Base-by-base conservation (phyloP, 92 coral and sea anemone genomes). In the Parazoanthus darwini region DNA sequence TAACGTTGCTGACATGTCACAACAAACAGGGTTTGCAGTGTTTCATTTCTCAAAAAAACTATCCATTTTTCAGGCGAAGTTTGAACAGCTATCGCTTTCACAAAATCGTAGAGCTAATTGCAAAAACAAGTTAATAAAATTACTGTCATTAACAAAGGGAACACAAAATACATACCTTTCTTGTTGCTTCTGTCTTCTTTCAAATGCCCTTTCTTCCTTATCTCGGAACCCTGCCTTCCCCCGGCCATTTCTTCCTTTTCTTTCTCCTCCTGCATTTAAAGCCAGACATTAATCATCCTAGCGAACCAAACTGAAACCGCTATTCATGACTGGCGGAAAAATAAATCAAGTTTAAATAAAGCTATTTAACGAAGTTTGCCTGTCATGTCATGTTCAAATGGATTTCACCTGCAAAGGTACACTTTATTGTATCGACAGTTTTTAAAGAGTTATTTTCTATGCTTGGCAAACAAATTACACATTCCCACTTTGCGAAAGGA, bases 161-260 rank as follows among this genome's bases (percentile, higher is more conserved):
- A 8, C 14, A 16, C 38, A 18, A 33, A 37, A 36, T 26, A 48
- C 88, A 37, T 36, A 88, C 98, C 92, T 91, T 94, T 97, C 88
- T 89, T 95, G n/a, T 73, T 70, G 66, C 88, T 87, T 90, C 93
- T 95, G 81, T 97, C 99, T 78, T 95, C 99, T 90, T 91, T 94
- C 18, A 92, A 5, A 26, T 82, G 81, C 15, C 88, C 91, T 84
- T 92, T 97, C 83, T 93, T 97, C 79, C 93, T 86, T 38, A 92
- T 73, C 51, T 97, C 99, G 20, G 99, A 91, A 72, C 88, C 93
- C 78, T 91, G 98, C 74, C 93, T 92, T 1, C 94, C 96, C 6
- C 93, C 94, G n/a, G 96, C 77, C 88, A 97, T 84, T 78, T 94
- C 98, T 80, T 91, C 94, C 82, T 78, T 91, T 81, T 97, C 98